These are phyloP conservation scores for Cantharis rufa DNA, from an alignment of 2,888 invertebrate genomes.

Conservation along the genomic window DNA sequence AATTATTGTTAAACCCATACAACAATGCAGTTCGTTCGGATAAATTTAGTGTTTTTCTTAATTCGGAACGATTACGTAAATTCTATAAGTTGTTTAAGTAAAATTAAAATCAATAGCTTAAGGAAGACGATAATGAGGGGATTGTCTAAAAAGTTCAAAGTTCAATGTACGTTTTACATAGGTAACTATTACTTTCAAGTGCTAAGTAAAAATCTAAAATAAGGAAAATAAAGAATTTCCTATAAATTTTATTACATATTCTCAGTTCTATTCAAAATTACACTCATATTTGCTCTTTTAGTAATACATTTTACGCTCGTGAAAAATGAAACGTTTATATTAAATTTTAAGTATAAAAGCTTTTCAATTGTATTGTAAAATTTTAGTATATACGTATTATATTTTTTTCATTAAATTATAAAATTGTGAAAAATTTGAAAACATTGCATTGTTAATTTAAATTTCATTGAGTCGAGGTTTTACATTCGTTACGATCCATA, in stretches of 20 bases:
- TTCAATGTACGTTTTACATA: neutral
- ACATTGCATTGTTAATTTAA: neutral
- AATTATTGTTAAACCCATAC: constrained; percentile 26
- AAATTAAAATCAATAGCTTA: neutral
- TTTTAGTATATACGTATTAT: neutral
- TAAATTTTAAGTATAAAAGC: neutral
- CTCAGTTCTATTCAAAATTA: neutral
- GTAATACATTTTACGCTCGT: neutral
- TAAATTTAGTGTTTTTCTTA: neutral
- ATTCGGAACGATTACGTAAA: neutral
- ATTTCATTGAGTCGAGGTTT: neutral
- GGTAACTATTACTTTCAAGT: neutral
- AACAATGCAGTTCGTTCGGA: neutral
- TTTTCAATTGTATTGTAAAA: neutral
- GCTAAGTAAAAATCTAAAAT: neutral
- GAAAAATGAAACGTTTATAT: neutral
- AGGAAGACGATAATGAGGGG: neutral
- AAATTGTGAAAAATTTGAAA: neutral
- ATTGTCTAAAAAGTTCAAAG: neutral
- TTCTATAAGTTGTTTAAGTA: neutral
- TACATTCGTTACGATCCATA: neutral
- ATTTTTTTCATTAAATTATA: neutral
- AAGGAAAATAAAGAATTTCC: neutral
- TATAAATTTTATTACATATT: neutral
- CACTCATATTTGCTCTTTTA: neutral